Evolutionary conservation across 2,797 vertebrate species (phyloP).

Genomic region (Mus spretus): DNA sequence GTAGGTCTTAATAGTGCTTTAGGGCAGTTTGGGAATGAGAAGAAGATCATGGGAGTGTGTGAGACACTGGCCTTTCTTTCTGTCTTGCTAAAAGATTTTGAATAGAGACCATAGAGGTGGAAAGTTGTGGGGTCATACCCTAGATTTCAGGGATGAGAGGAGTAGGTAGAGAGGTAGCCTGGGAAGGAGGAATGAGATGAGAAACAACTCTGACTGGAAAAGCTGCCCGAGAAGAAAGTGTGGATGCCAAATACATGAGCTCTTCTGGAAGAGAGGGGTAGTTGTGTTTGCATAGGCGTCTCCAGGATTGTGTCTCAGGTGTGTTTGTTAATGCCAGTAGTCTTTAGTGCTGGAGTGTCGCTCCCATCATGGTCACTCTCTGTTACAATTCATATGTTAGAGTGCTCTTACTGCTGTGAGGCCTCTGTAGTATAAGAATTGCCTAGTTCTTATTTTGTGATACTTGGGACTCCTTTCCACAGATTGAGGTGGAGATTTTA

Average conservation of each 20-base stretch:
- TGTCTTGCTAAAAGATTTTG: not conserved
- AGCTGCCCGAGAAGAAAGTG: slow-evolving; percentile 1
- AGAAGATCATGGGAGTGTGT: not conserved
- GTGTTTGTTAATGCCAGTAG: not conserved
- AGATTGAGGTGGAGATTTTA: slow-evolving; percentile 27
- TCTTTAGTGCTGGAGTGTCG: not conserved
- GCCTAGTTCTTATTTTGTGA: not conserved
- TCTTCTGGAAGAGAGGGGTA: not conserved
- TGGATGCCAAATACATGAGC: not conserved
- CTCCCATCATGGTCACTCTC: slow-evolving; percentile 22
- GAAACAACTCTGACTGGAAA: not conserved
- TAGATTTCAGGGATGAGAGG: slow-evolving; percentile 30
- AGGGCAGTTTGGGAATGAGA: not conserved
- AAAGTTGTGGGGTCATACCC: not conserved
- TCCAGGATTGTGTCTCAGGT: not conserved
- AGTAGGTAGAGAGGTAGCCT: slow-evolving; percentile 10
- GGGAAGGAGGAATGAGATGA: not conserved
- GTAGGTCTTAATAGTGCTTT: not conserved
- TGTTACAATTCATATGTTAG: not conserved
- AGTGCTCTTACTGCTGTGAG: not conserved
- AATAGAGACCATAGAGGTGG: not conserved
- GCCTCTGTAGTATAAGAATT: not conserved
- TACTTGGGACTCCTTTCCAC: slow-evolving; percentile 18
- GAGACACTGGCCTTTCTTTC: not conserved
- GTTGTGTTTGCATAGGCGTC: not conserved